phyloP scores from a whole-genome alignment of 2,113 vertebrate species.

The Istiophorus platypterus region DNA sequence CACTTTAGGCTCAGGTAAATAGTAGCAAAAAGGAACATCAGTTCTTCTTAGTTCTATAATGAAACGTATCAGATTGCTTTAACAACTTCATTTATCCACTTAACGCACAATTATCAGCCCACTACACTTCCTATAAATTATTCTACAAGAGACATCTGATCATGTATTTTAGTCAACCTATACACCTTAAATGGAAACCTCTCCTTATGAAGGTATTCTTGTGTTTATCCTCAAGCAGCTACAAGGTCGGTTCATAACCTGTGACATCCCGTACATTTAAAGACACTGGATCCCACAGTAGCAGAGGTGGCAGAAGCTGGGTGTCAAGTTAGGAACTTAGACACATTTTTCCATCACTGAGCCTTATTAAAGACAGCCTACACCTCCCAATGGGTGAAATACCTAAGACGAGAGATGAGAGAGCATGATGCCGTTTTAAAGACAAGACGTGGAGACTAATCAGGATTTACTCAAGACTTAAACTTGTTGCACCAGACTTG shows the following conservation, averaged over 20 bases:
- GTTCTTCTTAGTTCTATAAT: conserved; percentile 55
- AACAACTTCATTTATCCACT: conserved; percentile 75
- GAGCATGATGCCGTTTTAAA: conserved; percentile 40
- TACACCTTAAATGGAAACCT: conserved; percentile 23
- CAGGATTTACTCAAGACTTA: conserved; percentile 57
- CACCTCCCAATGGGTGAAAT: conserved; percentile 72
- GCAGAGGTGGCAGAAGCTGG: conserved; percentile 56
- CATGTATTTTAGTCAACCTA: conserved; percentile 42
- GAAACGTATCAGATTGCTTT: conserved; percentile 73
- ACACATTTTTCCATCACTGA: conserved; percentile 64
- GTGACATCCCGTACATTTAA: conserved; percentile 35
- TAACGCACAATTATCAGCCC: conserved; percentile 77
- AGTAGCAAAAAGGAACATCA: conserved; percentile 38
- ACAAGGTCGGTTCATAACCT: conserved; percentile 39
- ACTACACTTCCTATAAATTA: conserved; percentile 65
- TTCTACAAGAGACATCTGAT: conserved; percentile 45
- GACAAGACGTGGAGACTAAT: conserved; percentile 39
- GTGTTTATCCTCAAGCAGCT: conserved; percentile 33
- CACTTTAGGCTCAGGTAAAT: conserved; percentile 43
- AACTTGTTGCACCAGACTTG: conserved; percentile 46
- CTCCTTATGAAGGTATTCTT: conserved; percentile 29
- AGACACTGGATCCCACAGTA: conserved; percentile 50
- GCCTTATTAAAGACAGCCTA: conserved; percentile 52
- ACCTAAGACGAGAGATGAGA: conserved; percentile 45
- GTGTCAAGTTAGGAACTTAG: conserved; percentile 66